Evolutionary conservation across 2,113 vertebrate species (phyloP).

Genomic region (Zosterops hypoxanthus): DNA sequence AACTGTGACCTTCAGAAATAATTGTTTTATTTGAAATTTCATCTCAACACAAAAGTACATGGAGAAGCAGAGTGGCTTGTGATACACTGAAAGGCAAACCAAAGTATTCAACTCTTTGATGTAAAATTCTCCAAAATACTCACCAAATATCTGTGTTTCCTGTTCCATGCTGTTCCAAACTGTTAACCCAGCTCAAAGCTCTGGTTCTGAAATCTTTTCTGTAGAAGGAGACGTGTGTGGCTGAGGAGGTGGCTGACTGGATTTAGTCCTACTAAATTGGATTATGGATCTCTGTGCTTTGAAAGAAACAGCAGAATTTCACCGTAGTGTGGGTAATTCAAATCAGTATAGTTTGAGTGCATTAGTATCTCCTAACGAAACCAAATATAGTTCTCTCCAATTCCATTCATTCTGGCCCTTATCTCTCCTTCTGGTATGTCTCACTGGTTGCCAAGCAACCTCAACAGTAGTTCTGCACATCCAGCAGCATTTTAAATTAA

Average conservation of each 20-base stretch:
- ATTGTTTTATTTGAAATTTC: background rate
- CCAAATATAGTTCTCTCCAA: conserved; percentile 22
- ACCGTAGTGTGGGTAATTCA: background rate
- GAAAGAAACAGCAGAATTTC: background rate
- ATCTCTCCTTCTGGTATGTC: conserved; percentile 1
- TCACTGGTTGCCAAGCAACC: conserved; percentile 57
- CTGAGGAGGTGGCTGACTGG: background rate
- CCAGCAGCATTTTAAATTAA: conserved; percentile 6
- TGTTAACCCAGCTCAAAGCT: background rate
- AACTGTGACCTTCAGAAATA: background rate
- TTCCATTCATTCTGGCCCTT: conserved; percentile 58
- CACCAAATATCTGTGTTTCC: background rate
- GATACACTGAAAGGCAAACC: background rate
- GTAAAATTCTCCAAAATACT: background rate
- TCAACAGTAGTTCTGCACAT: conserved; percentile 49
- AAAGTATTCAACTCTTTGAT: background rate
- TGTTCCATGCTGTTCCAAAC: background rate
- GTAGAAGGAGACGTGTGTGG: background rate
- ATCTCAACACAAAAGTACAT: background rate
- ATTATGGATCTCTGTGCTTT: background rate
- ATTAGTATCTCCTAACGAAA: conserved; percentile 17
- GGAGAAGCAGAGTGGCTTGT: background rate
- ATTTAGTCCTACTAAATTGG: background rate
- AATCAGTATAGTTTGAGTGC: background rate
- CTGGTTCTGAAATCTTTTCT: background rate